Evolutionary conservation across 2,113 vertebrate species (phyloP).

Genomic region (Lepus europaeus): DNA sequence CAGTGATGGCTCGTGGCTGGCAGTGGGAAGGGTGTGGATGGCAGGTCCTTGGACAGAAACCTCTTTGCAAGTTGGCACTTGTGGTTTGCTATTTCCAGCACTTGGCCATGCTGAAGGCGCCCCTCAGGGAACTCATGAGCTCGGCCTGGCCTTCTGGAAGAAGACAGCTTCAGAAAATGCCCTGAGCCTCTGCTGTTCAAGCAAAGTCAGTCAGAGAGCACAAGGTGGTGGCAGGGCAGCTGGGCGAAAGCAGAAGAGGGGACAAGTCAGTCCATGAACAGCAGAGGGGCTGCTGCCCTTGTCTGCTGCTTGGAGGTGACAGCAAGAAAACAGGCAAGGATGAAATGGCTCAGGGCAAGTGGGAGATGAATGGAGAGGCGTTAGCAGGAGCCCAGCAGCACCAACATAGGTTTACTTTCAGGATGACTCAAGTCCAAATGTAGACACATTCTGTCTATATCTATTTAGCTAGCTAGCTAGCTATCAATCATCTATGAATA

Average conservation of each 20-base stretch:
- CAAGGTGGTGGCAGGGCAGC: background rate
- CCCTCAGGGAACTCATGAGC: background rate
- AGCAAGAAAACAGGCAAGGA: background rate
- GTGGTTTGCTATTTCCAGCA: background rate
- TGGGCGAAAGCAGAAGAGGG: background rate
- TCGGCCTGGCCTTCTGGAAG: background rate
- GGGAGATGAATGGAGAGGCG: background rate
- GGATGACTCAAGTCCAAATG: background rate
- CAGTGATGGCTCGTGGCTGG: accelerated
- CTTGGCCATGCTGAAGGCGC: background rate
- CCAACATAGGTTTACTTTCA: background rate
- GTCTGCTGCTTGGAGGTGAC: background rate
- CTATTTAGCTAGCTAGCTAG: no score
- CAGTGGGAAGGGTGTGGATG: background rate
- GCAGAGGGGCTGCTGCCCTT: background rate
- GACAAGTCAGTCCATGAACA: background rate
- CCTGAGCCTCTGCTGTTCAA: background rate
- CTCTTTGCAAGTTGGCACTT: background rate
- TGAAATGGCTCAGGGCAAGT: background rate
- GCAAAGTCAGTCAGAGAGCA: background rate
- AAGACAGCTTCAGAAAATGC: background rate
- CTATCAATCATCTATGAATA: no score
- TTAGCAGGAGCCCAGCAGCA: background rate
- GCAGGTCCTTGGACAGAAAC: background rate
- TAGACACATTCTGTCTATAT: background rate